phyloP scores from a whole-genome alignment of 1,140 invertebrate species.

The Belonocnema kinseyi region DNA sequence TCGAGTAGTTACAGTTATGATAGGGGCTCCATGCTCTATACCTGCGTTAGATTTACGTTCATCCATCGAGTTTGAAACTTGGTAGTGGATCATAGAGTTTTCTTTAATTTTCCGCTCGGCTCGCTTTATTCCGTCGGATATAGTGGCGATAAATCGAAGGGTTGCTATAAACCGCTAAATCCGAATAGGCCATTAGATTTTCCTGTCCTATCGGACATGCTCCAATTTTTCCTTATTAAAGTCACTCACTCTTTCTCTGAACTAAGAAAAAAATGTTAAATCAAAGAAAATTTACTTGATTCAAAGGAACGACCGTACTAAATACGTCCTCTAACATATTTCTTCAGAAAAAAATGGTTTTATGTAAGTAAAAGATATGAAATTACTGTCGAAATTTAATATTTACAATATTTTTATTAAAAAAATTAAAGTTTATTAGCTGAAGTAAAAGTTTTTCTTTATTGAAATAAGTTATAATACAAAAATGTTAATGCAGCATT shows the following conservation, averaged over 20 bases:
- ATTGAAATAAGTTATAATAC: too few relatives aligned
- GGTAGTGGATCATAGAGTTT: slow-evolving; percentile 45
- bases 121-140: slow-evolving; percentile 50
- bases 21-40: too few relatives aligned
- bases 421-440: too few relatives aligned
- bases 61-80: slow-evolving; percentile 41
- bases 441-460: too few relatives aligned
- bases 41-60: neutral
- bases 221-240: slow-evolving; percentile 42
- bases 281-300: too few relatives aligned
- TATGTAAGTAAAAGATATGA: too few relatives aligned
- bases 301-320: too few relatives aligned
- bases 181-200: slow-evolving; percentile 40
- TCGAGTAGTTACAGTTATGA: too few relatives aligned
- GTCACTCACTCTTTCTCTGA: neutral
- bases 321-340: neutral
- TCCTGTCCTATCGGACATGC: slow-evolving; percentile 38
- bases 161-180: slow-evolving; percentile 46
- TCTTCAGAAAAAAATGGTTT: too few relatives aligned
- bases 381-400: too few relatives aligned
- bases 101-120: slow-evolving; percentile 53
- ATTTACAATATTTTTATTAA: too few relatives aligned
- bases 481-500: too few relatives aligned
- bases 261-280: slow-evolving; percentile 10
- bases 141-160: slow-evolving; percentile 53